A percentile compares a stretch with the other conserved stretches of the same genome.
phyloP scores from a whole-genome alignment of 2,113 vertebrate genomes.

The Dipodomys ordii region DNA sequence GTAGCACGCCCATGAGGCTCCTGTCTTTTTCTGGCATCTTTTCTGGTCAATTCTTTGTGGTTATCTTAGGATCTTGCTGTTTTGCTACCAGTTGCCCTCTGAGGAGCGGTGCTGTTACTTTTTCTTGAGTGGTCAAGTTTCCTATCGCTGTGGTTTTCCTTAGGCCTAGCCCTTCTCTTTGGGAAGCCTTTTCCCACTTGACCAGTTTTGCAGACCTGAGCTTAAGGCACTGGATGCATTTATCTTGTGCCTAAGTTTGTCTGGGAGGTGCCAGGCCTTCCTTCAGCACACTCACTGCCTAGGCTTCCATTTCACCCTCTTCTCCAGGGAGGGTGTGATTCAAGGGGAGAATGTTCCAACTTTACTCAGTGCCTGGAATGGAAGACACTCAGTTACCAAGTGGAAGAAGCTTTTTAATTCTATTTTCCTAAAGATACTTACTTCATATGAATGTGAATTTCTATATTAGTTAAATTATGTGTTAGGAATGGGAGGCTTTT shows the following conservation, averaged over 20 bases:
- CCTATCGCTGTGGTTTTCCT: background rate
- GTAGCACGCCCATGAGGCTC: background rate
- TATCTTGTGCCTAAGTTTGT: background rate
- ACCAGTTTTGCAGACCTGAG: background rate
- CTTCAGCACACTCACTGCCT: too few relatives aligned
- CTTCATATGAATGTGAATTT: background rate
- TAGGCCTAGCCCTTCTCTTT: background rate
- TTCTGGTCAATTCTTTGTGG: background rate
- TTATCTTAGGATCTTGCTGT: background rate
- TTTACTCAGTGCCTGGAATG: background rate
- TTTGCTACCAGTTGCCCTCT: background rate
- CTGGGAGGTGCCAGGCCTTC: background rate
- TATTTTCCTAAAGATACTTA: background rate
- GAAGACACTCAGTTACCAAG: background rate
- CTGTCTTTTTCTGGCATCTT: too few relatives aligned
- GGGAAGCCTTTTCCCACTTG: background rate
- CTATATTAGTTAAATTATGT: background rate
- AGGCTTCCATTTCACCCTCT: background rate
- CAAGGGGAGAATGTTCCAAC: background rate
- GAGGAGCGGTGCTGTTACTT: background rate
- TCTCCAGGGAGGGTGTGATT: background rate
- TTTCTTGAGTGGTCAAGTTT: background rate
- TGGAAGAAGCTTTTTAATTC: background rate
- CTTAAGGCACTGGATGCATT: background rate
- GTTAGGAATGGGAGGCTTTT: background rate